Evolutionary conservation across 92 coral and sea anemone species (phyloP), one percentile per base, ranked within the genome.

Genomic region (Scolanthus callimorphus): DNA sequence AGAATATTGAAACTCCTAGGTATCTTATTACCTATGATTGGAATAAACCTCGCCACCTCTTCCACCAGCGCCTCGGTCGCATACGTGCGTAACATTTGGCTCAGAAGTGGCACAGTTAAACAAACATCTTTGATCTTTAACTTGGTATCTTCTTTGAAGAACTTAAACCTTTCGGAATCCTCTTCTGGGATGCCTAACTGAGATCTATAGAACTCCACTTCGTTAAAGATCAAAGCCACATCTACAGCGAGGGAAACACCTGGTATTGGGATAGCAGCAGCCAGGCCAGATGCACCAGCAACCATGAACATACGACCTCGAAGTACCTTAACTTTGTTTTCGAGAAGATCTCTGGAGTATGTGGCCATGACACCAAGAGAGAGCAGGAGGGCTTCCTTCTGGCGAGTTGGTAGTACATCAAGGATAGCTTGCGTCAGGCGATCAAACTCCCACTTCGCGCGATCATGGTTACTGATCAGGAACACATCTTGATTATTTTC

Each of bases 381-480:
- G 28, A 65, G 43, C 23, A 31, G 51, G 1, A 65, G 27, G 15
- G 48, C 0, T 24, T 55, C 68, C 17, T 30, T 39, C 37, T 65
- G 67, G 9, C 27, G 30, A 27, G 8, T 23, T 6, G 72, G 31
- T 37, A 65, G 28, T 41, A 25, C 68, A 55, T 65, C 72, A 1
- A 65, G 29, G 59, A 65, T 65, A 19, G 64, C 64, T 17, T 54
- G 39, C 25, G 55, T 59, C 8, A 69, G 57, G 13, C 69, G 76
- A 11, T 17, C 57, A 17, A 69, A 69, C 1, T 69, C 76, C 76
- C 76, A 69, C 38, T 21, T 59, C 10, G 2, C n/a, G 2, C 48
- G 59, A n/a, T 41, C 0, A 20, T 39, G 69, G 34, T 59, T 69
- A 46, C 76, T 69, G 4, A 59, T 59, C 58, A 57, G 25, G 28